These are phyloP conservation scores for Stichodactyla mertensii DNA, from an alignment of 64 coral and sea anemone genomes.

Conservation along the genomic window DNA sequence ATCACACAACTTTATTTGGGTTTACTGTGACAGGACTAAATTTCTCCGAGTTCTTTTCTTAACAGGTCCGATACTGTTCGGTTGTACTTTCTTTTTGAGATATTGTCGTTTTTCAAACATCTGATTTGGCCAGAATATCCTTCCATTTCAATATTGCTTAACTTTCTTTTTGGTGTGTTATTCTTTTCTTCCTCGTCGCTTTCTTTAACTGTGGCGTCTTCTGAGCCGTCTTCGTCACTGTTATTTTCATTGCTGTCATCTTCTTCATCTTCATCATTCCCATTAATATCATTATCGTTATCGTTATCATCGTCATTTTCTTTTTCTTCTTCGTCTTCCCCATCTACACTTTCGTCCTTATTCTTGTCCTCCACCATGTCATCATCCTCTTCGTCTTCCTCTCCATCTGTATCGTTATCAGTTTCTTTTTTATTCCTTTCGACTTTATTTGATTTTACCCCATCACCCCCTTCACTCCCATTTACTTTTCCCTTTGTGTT, in stretches of 20 bases:
- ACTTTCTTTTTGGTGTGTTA: not conserved
- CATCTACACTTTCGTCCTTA: not conserved
- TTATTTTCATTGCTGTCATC: not conserved
- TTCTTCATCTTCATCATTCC: not conserved
- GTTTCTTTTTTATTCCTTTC: not conserved
- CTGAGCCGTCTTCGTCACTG: not conserved
- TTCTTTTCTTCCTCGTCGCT: not conserved
- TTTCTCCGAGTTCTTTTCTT: constrained; percentile 19
- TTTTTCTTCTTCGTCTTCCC: not conserved
- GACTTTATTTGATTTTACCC: not conserved
- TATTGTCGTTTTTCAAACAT: not conserved
- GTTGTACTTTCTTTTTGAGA: not conserved
- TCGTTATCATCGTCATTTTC: not conserved
- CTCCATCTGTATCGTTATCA: not conserved
- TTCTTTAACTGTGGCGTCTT: not conserved
- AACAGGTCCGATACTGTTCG: not conserved
- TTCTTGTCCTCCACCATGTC: not conserved
- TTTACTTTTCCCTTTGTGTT: not conserved
- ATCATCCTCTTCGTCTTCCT: not conserved
- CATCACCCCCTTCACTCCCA: not conserved
- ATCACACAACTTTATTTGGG: not conserved
- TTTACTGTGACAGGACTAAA: not conserved
- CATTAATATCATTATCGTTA: not conserved
- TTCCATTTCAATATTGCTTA: not conserved
- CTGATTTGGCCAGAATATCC: not conserved